A percentile compares a stretch with the other conserved stretches of the same genome.
phyloP scores from a whole-genome alignment of 1,140 invertebrate species.

The Trichonephila clavata region DNA sequence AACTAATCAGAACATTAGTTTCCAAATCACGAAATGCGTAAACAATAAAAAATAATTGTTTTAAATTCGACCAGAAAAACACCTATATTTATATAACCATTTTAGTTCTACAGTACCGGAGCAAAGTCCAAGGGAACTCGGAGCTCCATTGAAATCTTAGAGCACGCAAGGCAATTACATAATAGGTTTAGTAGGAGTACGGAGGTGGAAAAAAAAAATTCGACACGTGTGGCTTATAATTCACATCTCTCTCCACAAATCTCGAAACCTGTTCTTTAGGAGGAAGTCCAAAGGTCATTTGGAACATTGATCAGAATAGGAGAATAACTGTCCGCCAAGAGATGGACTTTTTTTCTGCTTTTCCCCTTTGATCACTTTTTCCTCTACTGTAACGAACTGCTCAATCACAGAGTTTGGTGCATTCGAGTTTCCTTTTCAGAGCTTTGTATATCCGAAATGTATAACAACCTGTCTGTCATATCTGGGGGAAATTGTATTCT shows the following conservation, averaged over 20 bases:
- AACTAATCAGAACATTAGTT: too few relatives aligned
- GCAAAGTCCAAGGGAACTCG: neutral
- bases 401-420: too few relatives aligned
- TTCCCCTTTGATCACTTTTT: neutral
- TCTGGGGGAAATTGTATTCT: too few relatives aligned
- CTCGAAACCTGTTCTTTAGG: neutral
- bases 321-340: neutral
- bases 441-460: too few relatives aligned
- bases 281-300: constrained; percentile 20
- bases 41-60: neutral
- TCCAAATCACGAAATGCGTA: neutral
- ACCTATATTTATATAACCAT: too few relatives aligned
- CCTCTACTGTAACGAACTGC: neutral
- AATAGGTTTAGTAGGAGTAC: neutral
- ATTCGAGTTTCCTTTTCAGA: too few relatives aligned
- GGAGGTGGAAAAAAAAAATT: neutral
- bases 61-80: neutral
- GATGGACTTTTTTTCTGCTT: neutral
- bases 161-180: neutral
- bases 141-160: neutral
- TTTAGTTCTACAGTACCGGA: neutral
- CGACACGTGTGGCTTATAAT: neutral
- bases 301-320: neutral
- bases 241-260: neutral
- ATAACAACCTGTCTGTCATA: too few relatives aligned